Conservation (phyloP, 2,797 vertebrate species). For the Okamejei kenojei region DNA sequence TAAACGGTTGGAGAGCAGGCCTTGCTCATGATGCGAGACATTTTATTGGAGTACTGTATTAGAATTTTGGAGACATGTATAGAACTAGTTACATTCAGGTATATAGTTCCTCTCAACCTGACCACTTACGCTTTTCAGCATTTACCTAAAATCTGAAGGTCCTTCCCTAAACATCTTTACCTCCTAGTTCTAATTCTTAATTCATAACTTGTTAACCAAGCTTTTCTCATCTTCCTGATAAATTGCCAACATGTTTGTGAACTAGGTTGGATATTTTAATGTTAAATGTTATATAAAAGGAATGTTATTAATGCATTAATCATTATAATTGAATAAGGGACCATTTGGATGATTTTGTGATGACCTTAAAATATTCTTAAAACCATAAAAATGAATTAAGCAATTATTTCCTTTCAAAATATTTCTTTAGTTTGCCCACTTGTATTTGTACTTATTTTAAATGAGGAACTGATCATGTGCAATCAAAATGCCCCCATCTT, state of each 20-base stretch:
- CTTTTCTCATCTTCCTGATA: not conserved
- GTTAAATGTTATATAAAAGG: not conserved
- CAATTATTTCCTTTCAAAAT: not conserved
- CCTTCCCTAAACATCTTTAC: not conserved
- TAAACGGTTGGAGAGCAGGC: not conserved
- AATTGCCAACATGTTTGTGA: not conserved
- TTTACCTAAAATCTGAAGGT: not conserved
- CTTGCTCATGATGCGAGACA: not conserved
- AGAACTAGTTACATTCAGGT: not conserved
- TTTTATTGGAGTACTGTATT: not conserved
- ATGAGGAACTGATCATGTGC: not conserved
- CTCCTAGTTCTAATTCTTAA: not conserved
- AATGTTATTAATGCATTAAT: not conserved
- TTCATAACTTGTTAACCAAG: not conserved
- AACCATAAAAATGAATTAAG: not conserved
- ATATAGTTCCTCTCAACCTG: not conserved
- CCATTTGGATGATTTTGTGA: not conserved
- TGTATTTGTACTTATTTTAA: not conserved
- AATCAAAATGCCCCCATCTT: not conserved
- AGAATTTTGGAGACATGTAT: too few relatives aligned
- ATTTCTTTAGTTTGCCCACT: not conserved
- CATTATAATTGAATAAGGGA: not conserved
- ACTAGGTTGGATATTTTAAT: not conserved
- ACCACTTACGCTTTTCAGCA: not conserved
- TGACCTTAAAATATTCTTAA: not conserved